phyloP scores from a whole-genome alignment of 1,140 invertebrate genomes.

The Formica exsecta region DNA sequence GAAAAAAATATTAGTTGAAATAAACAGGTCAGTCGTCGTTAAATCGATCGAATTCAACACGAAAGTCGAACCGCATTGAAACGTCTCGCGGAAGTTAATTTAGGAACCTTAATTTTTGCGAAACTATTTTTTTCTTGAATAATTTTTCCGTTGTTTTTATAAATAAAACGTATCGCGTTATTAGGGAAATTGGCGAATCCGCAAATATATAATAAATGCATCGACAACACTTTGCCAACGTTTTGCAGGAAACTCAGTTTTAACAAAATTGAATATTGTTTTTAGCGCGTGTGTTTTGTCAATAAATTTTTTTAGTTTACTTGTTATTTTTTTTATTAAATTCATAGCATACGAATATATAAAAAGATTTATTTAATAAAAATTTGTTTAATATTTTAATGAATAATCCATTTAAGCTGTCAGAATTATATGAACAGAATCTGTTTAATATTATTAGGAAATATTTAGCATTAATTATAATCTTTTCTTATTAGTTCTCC shows the following conservation, averaged over 20 bases:
- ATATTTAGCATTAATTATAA: slow-evolving; percentile 4
- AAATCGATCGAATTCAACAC: slow-evolving; percentile 40
- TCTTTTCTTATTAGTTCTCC: background rate
- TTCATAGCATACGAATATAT: background rate
- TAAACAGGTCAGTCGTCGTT: slow-evolving; percentile 25
- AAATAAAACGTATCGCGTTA: background rate
- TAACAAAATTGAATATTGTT: background rate
- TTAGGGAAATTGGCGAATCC: background rate
- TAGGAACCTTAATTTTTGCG: background rate
- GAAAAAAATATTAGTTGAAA: background rate
- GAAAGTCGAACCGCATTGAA: slow-evolving; percentile 4
- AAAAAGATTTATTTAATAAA: background rate
- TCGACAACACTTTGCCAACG: background rate
- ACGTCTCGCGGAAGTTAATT: background rate
- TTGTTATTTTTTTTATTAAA: background rate
- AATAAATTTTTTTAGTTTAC: background rate
- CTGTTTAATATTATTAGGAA: background rate
- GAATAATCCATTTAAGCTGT: too few species aligned
- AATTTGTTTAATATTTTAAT: background rate
- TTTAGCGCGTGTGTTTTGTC: too few species aligned
- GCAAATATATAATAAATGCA: slow-evolving; percentile 16
- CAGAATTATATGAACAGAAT: background rate
- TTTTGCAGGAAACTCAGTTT: background rate
- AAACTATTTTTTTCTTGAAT: slow-evolving; percentile 30
- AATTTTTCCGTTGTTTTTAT: slow-evolving; percentile 20